Conservation (phyloP, 2,797 vertebrate genomes). For the Leptodactylus fallax region DNA sequence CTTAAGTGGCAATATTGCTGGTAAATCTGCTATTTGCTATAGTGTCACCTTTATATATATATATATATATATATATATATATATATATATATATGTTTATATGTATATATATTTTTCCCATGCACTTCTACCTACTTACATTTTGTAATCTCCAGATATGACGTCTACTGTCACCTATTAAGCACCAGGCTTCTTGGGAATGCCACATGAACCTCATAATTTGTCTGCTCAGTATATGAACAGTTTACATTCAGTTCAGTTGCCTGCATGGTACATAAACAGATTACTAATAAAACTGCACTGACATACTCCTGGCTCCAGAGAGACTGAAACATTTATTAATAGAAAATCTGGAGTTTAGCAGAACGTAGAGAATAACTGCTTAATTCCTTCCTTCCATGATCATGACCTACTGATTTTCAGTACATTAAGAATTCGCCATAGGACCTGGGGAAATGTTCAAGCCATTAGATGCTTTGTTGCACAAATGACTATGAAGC, state of each 20-base stretch:
- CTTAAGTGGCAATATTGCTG: too few relatives aligned
- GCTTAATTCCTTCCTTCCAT: conserved; percentile 34
- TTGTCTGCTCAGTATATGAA: background rate
- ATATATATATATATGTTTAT: background rate
- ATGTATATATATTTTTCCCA: background rate
- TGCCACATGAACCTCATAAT: background rate
- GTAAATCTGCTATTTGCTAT: background rate
- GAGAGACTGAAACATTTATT: background rate
- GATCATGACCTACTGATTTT: conserved; percentile 40
- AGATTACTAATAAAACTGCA: background rate
- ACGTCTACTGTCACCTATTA: background rate
- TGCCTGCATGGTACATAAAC: background rate
- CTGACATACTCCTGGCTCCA: background rate
- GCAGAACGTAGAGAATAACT: background rate
- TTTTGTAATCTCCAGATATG: background rate
- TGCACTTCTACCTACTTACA: background rate
- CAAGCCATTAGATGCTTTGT: conserved; percentile 48
- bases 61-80: background rate
- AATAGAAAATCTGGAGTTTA: background rate
- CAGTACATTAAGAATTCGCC: conserved; percentile 46
- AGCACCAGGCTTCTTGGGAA: background rate
- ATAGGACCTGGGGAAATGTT: conserved; percentile 50
- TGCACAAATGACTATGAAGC: conserved; percentile 50
- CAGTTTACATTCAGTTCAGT: conserved; percentile 9
- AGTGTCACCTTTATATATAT: background rate